Percentiles rank a stretch among this genome's conserved stretches.
Evolutionary conservation across 2,888 invertebrate genomes (phyloP).

Genomic region (Mythimna impura): DNA sequence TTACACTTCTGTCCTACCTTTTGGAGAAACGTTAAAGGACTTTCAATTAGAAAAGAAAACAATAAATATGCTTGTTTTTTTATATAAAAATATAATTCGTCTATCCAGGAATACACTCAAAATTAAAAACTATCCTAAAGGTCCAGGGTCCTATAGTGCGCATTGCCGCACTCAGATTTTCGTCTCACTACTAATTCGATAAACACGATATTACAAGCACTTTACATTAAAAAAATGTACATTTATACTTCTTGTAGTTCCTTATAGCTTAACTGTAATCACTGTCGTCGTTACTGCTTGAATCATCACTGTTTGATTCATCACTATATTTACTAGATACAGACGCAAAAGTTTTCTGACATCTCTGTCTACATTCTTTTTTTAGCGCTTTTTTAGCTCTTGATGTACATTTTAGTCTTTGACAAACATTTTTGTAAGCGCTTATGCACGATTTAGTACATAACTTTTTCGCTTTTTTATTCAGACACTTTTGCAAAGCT

Average conservation of each 20-base stretch:
- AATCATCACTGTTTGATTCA: not conserved
- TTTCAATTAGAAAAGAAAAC: not conserved
- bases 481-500: conserved; percentile 17
- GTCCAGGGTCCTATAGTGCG: not conserved
- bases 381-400: conserved; percentile 63
- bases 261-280: conserved; percentile 4
- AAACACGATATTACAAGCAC: not conserved
- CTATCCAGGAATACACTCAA: not conserved
- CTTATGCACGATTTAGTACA: conserved; percentile 71
- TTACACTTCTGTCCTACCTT: not conserved
- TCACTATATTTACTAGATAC: conserved; percentile 42
- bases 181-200: not conserved
- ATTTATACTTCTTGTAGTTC: too few relatives aligned
- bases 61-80: conserved; percentile 1
- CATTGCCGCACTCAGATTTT: not conserved
- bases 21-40: not conserved
- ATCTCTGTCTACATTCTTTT: conserved; percentile 68
- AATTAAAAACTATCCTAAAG: not conserved
- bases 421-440: conserved; percentile 62
- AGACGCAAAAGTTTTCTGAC: conserved; percentile 62
- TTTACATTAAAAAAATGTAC: not conserved
- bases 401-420: conserved; percentile 60
- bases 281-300: not conserved
- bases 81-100: conserved; percentile 32
- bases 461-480: conserved; percentile 43